Percentiles rank a stretch among this genome's conserved stretches.
These are phyloP conservation scores for Anguilla pacifica DNA, from an alignment of 2,797 vertebrate species.

Conservation along the genomic window DNA sequence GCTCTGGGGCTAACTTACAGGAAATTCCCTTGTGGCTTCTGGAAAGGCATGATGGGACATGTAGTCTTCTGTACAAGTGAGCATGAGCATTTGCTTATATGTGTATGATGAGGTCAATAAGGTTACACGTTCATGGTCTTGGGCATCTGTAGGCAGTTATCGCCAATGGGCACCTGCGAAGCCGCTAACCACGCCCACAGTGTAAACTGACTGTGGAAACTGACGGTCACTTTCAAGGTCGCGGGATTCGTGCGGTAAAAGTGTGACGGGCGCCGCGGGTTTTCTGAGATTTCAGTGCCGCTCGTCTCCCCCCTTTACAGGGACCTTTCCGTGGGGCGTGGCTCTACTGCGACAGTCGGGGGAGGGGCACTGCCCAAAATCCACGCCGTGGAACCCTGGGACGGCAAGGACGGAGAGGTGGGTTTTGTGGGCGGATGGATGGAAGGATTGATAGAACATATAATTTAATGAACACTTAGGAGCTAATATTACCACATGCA, in stretches of 20 bases:
- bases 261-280: not conserved
- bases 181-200: not conserved
- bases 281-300: not conserved
- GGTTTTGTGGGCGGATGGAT: constrained; percentile 42
- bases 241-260: not conserved
- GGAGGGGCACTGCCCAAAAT: constrained; percentile 86
- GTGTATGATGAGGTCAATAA: not conserved
- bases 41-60: not conserved
- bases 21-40: not conserved
- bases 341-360: constrained; percentile 87
- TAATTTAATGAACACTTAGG: no score
- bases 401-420: constrained; percentile 94
- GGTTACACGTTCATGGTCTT: not conserved
- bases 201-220: not conserved
- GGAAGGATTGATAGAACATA: no score
- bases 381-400: constrained; percentile 83
- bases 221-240: not conserved
- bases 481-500: no score
- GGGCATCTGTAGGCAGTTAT: not conserved
- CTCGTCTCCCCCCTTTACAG: constrained; percentile 59
- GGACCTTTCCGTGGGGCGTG: constrained; percentile 91
- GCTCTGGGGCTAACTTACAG: not conserved
- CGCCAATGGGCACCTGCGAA: no score
- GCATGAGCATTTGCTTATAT: not conserved
- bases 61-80: not conserved